Percentiles rank a stretch among this genome's conserved stretches.
Evolutionary conservation across 2,113 vertebrate genomes (phyloP).

Genomic region (Misgurnus mizolepis): DNA sequence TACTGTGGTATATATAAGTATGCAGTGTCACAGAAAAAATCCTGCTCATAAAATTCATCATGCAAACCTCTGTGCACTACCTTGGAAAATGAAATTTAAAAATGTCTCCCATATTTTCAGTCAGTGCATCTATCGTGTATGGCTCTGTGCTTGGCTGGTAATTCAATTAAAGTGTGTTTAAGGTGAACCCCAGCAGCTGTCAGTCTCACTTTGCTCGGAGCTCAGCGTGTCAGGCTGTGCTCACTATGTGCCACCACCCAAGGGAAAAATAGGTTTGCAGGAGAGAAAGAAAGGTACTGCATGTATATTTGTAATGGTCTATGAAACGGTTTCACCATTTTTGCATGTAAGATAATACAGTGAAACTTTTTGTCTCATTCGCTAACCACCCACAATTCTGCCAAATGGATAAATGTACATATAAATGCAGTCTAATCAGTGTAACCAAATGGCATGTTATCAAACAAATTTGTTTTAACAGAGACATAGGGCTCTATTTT

Average conservation of each 20-base stretch:
- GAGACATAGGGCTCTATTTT: too few species aligned
- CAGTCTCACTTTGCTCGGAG: conserved; percentile 50
- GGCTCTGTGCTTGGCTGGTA: conserved; percentile 45
- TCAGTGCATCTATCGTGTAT: conserved; percentile 29
- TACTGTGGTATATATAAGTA: background rate
- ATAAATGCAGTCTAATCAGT: too few species aligned
- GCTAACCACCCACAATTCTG: too few species aligned
- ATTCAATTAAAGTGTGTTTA: conserved; percentile 58
- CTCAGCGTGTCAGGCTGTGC: conserved; percentile 2
- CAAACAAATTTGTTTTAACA: too few species aligned
- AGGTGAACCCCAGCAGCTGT: conserved; percentile 53
- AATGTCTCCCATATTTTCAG: conserved; percentile 44
- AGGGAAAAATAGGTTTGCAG: background rate
- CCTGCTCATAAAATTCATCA: conserved; percentile 44
- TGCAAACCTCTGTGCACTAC: conserved; percentile 41
- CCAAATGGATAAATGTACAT: too few species aligned
- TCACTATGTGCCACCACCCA: conserved; percentile 16
- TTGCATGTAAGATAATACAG: background rate
- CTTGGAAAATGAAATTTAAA: conserved; percentile 55
- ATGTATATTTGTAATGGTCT: conserved; percentile 26
- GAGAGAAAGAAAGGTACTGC: background rate
- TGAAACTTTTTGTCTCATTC: too few species aligned
- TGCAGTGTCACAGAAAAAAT: conserved; percentile 3
- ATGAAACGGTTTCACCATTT: conserved; percentile 12
- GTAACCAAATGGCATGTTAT: too few species aligned